Percentiles rank a stretch among this genome's conserved stretches.
Evolutionary conservation across 2,888 invertebrate species (phyloP).

Genomic region (Prionchulus punctatus): DNA sequence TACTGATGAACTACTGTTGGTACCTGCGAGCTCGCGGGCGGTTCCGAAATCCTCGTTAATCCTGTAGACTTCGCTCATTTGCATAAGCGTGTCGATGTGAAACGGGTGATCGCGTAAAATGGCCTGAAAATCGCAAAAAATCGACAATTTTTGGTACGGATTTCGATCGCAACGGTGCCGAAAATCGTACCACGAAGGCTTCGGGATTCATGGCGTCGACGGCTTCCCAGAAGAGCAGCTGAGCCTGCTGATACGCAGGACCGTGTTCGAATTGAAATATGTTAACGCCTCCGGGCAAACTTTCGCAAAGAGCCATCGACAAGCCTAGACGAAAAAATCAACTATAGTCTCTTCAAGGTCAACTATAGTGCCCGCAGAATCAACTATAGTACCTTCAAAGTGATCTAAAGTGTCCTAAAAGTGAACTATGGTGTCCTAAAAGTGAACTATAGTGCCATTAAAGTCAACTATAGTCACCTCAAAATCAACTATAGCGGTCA

Average conservation of each 20-base stretch:
- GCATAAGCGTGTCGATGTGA: slow-evolving; percentile 61
- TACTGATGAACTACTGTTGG: background rate
- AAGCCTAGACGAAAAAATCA: slow-evolving; percentile 44
- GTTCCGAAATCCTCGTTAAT: slow-evolving; percentile 59
- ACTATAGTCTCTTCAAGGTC: slow-evolving; percentile 54
- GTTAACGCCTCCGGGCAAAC: slow-evolving; percentile 43
- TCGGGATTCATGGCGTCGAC: slow-evolving; percentile 62
- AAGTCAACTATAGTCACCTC: too few species aligned
- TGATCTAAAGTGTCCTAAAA: too few species aligned
- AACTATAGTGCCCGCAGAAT: slow-evolving; percentile 35
- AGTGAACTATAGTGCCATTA: too few species aligned
- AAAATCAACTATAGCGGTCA: too few species aligned
- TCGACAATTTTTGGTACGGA: too few species aligned
- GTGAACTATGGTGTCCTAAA: too few species aligned
- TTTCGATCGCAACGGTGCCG: too few species aligned
- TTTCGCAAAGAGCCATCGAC: slow-evolving; percentile 51
- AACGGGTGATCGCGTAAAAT: slow-evolving; percentile 57
- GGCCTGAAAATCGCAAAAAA: slow-evolving; percentile 37
- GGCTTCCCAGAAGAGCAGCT: slow-evolving; percentile 56
- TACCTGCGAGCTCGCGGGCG: slow-evolving; percentile 54
- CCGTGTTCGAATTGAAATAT: slow-evolving; percentile 56
- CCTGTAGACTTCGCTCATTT: slow-evolving; percentile 60
- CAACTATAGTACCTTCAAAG: too few species aligned
- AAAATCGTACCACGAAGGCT: slow-evolving; percentile 54
- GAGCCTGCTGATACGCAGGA: slow-evolving; percentile 53